Evolutionary conservation across 2,797 vertebrate genomes (phyloP).

Genomic region (Pampus argenteus): DNA sequence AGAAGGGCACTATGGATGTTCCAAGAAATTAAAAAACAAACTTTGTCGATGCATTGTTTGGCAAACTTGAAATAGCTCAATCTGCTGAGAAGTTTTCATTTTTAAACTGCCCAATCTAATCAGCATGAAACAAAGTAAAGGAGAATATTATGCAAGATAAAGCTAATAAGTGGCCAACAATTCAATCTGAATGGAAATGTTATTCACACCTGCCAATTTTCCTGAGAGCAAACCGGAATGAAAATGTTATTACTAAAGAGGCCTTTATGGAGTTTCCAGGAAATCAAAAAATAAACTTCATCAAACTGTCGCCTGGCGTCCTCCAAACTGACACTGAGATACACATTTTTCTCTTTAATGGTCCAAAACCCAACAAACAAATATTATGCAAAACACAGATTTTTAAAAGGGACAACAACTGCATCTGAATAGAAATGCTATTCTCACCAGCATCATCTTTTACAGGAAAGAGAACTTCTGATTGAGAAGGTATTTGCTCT

Average conservation of each 20-base stretch:
- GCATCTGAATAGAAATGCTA: slow-evolving; percentile 67
- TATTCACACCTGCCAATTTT: slow-evolving; percentile 47
- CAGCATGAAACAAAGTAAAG: slow-evolving; percentile 43
- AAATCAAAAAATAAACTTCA: slow-evolving; percentile 63
- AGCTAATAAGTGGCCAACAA: slow-evolving; percentile 67
- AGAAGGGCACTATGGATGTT: slow-evolving; percentile 47
- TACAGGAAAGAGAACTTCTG: slow-evolving; percentile 8
- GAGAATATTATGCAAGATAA: slow-evolving; percentile 61
- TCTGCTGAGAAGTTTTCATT: slow-evolving; percentile 43
- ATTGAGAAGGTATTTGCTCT: slow-evolving; percentile 47
- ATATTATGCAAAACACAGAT: slow-evolving; percentile 56
- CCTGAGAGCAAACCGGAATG: slow-evolving; percentile 24
- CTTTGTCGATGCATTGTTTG: slow-evolving; percentile 13
- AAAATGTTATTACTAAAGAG: slow-evolving; percentile 48
- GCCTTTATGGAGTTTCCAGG: slow-evolving; percentile 45
- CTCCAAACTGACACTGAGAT: slow-evolving; percentile 33
- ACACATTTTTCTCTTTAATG: slow-evolving; percentile 52
- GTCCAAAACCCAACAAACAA: slow-evolving; percentile 36
- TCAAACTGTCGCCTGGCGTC: slow-evolving; percentile 43
- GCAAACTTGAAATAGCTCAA: slow-evolving; percentile 11
- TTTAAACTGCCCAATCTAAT: slow-evolving; percentile 44
- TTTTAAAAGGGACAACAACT: slow-evolving; percentile 47
- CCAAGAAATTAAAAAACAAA: slow-evolving; percentile 61
- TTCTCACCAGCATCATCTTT: slow-evolving; percentile 13
- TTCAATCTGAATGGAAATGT: slow-evolving; percentile 52